Evolutionary conservation across 2,797 vertebrate genomes (phyloP).

Genomic region (Acrossocheilus wenchowensis): DNA sequence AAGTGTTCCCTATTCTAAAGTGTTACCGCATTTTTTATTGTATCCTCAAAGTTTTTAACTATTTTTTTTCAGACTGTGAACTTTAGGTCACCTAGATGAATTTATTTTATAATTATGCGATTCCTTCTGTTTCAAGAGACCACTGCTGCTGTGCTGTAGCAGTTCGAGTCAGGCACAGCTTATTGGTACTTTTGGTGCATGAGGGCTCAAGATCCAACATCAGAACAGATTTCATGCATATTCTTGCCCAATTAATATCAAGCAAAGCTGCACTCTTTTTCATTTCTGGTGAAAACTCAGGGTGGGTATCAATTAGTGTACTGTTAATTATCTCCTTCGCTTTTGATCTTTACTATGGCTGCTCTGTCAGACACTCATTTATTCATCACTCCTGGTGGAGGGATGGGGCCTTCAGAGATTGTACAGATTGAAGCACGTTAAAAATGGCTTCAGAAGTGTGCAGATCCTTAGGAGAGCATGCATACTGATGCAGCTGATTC

Average conservation of each 20-base stretch:
- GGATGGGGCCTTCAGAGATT: conserved; percentile 77
- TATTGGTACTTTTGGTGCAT: conserved; percentile 47
- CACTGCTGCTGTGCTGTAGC: conserved; percentile 11
- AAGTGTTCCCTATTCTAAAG: no score
- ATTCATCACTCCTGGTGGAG: conserved; percentile 78
- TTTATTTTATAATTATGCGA: neutral
- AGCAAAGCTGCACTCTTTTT: conserved; percentile 76
- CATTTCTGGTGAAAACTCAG: conserved; percentile 80
- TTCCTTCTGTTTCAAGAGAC: neutral
- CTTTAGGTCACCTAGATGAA: neutral
- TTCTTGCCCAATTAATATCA: conserved; percentile 79
- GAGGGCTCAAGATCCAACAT: conserved; percentile 58
- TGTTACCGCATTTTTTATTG: neutral
- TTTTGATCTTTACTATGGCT: conserved; percentile 83
- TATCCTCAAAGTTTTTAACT: neutral
- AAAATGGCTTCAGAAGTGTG: conserved; percentile 76
- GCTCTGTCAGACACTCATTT: conserved; percentile 81
- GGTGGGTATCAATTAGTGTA: conserved; percentile 84
- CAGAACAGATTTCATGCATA: conserved; percentile 77
- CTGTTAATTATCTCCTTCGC: conserved; percentile 84
- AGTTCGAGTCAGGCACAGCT: neutral
- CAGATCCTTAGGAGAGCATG: conserved; percentile 67
- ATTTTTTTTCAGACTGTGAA: neutral
- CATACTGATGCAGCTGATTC: conserved; percentile 64
- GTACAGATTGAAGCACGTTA: conserved; percentile 79